These are phyloP conservation scores for Pelvicachromis taeniatus DNA, from an alignment of 2,113 vertebrate species.

Conservation along the genomic window DNA sequence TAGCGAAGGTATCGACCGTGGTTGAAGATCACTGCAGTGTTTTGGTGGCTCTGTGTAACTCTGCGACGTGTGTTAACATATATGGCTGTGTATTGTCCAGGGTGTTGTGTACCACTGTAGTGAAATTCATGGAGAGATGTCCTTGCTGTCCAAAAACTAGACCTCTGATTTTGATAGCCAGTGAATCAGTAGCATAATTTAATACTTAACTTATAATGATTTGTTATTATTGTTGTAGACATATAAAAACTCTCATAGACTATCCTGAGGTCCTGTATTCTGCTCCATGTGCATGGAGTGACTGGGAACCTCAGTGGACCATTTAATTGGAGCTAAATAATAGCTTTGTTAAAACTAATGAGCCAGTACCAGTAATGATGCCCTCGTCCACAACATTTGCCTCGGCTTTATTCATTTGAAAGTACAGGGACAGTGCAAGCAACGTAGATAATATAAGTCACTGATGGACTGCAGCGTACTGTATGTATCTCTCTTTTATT, in stretches of 20 bases:
- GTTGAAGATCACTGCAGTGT: constrained; percentile 33
- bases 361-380: constrained; percentile 37
- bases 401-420: constrained; percentile 27
- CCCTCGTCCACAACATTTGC: constrained; percentile 32
- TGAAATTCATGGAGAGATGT: background rate
- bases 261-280: background rate
- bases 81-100: constrained; percentile 41
- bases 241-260: background rate
- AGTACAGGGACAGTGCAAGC: background rate
- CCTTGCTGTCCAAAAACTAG: background rate
- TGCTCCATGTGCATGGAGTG: constrained; percentile 19
- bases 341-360: constrained; percentile 53
- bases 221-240: background rate
- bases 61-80: constrained; percentile 37
- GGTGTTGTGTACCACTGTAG: constrained; percentile 20
- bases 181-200: background rate
- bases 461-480: background rate
- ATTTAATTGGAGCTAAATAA: constrained; percentile 53
- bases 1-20: constrained; percentile 20
- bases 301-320: constrained; percentile 35
- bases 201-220: background rate
- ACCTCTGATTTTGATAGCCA: background rate
- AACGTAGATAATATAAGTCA: constrained; percentile 4
- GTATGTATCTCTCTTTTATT: constrained; percentile 16
- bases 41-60: constrained; percentile 46